These are phyloP conservation scores for Drepanosiphum platanoidis DNA, from an alignment of 2,888 invertebrate genomes.

Conservation along the genomic window DNA sequence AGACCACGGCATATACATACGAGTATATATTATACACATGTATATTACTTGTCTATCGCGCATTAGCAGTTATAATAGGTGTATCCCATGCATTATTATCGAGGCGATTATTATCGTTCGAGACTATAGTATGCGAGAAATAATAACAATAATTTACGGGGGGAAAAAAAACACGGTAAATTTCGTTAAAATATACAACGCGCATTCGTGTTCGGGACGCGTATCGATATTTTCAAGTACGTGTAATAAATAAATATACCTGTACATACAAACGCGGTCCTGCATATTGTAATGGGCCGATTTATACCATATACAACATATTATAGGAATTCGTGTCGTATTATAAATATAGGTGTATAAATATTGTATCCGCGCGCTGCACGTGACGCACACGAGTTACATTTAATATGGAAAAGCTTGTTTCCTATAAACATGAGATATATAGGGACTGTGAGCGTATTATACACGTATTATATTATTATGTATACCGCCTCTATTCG, in stretches of 20 bases:
- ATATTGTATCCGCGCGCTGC: not conserved
- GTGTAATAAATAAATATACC: not conserved
- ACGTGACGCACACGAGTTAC: conserved; percentile 9
- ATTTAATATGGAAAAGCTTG: not conserved
- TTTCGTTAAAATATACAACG: not conserved
- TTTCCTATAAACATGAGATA: not conserved
- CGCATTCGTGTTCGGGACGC: not conserved
- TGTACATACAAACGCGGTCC: no score
- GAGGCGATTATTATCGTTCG: no score
- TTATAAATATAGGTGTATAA: no score
- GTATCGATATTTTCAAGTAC: not conserved
- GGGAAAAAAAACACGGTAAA: not conserved
- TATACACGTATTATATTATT: not conserved
- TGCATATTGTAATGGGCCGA: not conserved
- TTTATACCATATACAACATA: not conserved
- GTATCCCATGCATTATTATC: not conserved
- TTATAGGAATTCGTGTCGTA: not conserved
- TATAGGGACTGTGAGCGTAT: not conserved
- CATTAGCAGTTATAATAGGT: not conserved
- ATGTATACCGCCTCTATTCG: not conserved
- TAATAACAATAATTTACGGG: conserved; percentile 25
- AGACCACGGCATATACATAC: not conserved
- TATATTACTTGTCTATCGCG: not conserved
- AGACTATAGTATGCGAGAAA: not conserved
- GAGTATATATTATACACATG: not conserved